These are phyloP conservation scores for Diaperis boleti DNA, from an alignment of 2,888 invertebrate genomes.

Conservation along the genomic window DNA sequence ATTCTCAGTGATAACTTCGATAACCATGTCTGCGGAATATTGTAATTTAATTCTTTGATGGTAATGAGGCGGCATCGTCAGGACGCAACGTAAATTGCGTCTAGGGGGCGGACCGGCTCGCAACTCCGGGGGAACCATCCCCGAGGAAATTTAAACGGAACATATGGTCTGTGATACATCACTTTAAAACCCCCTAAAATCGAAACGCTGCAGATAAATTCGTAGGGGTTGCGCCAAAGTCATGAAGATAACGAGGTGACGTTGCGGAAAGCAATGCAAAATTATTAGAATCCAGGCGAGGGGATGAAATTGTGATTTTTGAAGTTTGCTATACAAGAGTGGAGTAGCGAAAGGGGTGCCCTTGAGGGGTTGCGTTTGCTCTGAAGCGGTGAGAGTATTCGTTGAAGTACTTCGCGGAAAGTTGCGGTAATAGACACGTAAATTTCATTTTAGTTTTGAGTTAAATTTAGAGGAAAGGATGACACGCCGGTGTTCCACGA, in stretches of 20 bases:
- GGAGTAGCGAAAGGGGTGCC: neutral
- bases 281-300: too few species aligned
- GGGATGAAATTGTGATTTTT: constrained; percentile 24
- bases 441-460: neutral
- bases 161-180: constrained; percentile 35
- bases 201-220: constrained; percentile 25
- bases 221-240: constrained; percentile 1
- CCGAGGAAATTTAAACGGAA: constrained; percentile 32
- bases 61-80: constrained; percentile 14
- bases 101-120: neutral
- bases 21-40: too few species aligned
- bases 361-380: neutral
- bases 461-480: neutral
- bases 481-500: neutral
- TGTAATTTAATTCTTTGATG: neutral
- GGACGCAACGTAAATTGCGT: constrained; percentile 24
- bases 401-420: neutral
- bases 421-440: neutral
- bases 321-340: constrained; percentile 5
- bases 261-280: constrained; percentile 5
- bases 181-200: constrained; percentile 32
- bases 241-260: constrained; percentile 13
- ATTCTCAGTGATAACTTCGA: too few species aligned
- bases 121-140: constrained; percentile 16
- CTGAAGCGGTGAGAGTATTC: neutral